phyloP scores from a whole-genome alignment of 2,797 vertebrate species.

The Pseudomugil gertrudae region DNA sequence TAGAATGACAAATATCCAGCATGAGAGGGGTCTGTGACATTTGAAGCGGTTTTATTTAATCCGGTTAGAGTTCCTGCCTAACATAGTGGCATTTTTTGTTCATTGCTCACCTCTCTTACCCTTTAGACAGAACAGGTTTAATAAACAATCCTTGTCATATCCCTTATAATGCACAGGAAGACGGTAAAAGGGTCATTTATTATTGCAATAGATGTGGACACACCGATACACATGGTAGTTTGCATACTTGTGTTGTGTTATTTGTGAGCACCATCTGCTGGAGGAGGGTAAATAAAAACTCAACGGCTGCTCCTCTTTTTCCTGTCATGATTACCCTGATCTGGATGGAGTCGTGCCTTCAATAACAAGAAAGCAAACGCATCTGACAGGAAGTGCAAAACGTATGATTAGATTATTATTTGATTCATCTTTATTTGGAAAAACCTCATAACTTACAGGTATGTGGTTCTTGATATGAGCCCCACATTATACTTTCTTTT shows the following conservation, averaged over 20 bases:
- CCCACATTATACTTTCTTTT: constrained; percentile 28
- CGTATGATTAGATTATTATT: constrained; percentile 1
- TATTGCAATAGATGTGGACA: constrained; percentile 12
- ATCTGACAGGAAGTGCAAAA: constrained; percentile 2
- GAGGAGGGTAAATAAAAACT: constrained; percentile 38
- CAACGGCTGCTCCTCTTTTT: constrained; percentile 7
- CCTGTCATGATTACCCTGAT: neutral
- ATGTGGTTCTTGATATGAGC: constrained; percentile 32
- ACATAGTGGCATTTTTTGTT: constrained; percentile 49
- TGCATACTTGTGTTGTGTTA: constrained; percentile 23
- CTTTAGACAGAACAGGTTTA: constrained; percentile 42
- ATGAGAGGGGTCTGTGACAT: constrained; percentile 33
- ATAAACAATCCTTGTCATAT: constrained; percentile 41
- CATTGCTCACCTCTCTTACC: constrained; percentile 55
- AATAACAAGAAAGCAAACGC: constrained; percentile 6
- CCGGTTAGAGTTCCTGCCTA: constrained; percentile 35
- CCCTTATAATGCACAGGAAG: constrained; percentile 7
- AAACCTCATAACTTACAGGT: constrained; percentile 38
- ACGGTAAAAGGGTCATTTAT: constrained; percentile 37
- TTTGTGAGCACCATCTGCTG: constrained; percentile 74
- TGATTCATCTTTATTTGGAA: constrained; percentile 54
- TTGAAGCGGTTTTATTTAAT: constrained; percentile 44
- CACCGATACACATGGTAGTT: constrained; percentile 12
- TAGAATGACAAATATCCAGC: constrained; percentile 22
- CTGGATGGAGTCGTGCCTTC: constrained; percentile 19